Conservation (phyloP, 2,888 invertebrate species). For the Dynastes hyllus region DNA sequence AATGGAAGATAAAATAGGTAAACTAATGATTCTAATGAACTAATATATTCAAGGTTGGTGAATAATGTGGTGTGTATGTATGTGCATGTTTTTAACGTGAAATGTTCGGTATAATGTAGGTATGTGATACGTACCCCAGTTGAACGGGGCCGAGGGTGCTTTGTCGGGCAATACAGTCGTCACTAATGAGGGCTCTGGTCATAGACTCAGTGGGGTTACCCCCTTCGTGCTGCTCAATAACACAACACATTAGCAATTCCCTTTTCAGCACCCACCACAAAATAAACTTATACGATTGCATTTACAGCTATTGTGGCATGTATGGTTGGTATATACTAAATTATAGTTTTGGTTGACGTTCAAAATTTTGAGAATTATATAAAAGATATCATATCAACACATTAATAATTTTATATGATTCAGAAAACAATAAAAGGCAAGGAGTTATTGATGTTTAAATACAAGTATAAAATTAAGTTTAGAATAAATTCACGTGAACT, state of each 20-base stretch:
- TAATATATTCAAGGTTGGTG: no score
- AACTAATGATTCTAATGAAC: no score
- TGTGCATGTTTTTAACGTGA: slow-evolving; percentile 1
- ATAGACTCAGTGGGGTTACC: slow-evolving; percentile 96
- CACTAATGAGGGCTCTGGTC: slow-evolving; percentile 95
- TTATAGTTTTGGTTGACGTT: no score
- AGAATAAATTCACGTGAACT: no score
- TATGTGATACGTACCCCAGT: slow-evolving; percentile 89
- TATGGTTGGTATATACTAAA: no score
- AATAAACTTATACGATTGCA: slow-evolving; percentile 44
- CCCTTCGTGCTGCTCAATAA: slow-evolving; percentile 90
- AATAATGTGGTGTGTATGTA: background rate
- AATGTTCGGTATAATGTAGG: slow-evolving; percentile 32
- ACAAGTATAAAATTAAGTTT: no score
- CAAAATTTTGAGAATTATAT: no score
- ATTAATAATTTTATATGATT: no score
- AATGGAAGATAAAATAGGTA: no score
- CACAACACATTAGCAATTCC: slow-evolving; percentile 71
- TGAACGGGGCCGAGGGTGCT: slow-evolving; percentile 93
- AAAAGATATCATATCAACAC: no score
- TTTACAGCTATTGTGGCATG: slow-evolving; percentile 14
- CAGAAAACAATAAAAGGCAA: no score
- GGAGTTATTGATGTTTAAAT: no score
- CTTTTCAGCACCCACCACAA: slow-evolving; percentile 48
- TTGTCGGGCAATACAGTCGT: slow-evolving; percentile 89